Percentiles rank a stretch among this genome's conserved stretches.
These are phyloP conservation scores for Rotaria macrura DNA, from an alignment of 2,888 invertebrate species.

Conservation along the genomic window DNA sequence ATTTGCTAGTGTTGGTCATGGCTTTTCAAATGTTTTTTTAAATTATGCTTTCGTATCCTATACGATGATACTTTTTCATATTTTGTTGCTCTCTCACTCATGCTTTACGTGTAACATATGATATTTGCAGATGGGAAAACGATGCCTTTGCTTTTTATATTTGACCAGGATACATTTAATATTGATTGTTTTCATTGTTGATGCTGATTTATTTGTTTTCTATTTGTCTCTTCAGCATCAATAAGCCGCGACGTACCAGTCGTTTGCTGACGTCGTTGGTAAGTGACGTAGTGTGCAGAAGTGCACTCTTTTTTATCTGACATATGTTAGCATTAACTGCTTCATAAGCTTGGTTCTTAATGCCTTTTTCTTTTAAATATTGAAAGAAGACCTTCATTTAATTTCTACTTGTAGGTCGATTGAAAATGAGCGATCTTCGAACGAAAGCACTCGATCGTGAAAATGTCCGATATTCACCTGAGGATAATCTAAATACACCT, in stretches of 20 bases:
- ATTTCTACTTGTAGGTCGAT: neutral
- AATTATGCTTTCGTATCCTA: neutral
- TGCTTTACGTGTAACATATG: neutral
- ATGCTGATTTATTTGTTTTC: neutral
- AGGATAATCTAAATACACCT: neutral
- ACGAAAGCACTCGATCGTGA: neutral
- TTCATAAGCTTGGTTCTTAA: neutral
- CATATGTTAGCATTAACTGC: neutral
- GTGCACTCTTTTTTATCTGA: neutral
- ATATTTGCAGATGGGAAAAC: neutral
- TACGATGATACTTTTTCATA: neutral
- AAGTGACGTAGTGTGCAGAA: neutral
- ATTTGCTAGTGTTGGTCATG: neutral
- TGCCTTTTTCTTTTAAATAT: neutral
- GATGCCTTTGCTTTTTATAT: neutral
- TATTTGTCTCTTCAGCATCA: neutral
- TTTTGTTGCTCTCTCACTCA: neutral
- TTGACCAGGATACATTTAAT: neutral
- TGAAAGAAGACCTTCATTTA: neutral
- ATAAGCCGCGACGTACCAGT: neutral
- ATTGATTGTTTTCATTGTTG: neutral
- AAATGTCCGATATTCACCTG: neutral
- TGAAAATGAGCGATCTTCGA: neutral
- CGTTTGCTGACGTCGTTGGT: neutral
- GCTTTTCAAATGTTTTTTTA: neutral